phyloP scores from a whole-genome alignment of 2,797 vertebrate species.

The Gymnoscopelus microlampas region DNA sequence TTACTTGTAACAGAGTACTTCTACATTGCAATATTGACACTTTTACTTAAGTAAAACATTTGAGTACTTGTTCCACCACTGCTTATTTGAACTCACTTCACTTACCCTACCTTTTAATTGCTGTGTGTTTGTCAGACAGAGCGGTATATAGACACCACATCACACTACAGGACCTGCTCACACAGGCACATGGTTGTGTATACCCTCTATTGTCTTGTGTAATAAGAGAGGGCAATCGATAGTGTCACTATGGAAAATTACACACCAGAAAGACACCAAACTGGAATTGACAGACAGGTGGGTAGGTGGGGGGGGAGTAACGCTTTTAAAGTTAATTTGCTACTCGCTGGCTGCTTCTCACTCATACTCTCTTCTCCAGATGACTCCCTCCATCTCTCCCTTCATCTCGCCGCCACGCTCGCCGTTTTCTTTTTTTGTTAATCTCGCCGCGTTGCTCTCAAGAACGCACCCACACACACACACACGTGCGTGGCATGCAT shows the following conservation, averaged over 20 bases:
- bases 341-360: constrained; percentile 60
- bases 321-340: constrained; percentile 78
- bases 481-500: too few species aligned
- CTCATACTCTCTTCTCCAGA: constrained; percentile 68
- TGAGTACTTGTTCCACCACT: too few species aligned
- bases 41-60: too few species aligned
- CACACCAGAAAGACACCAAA: constrained; percentile 70
- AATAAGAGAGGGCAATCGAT: constrained; percentile 74
- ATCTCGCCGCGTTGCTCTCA: neutral
- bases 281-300: constrained; percentile 78
- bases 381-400: constrained; percentile 40
- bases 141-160: constrained; percentile 41
- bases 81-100: too few species aligned
- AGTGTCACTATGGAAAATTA: constrained; percentile 65
- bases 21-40: too few species aligned
- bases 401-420: constrained; percentile 34
- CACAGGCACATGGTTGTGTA: constrained; percentile 49
- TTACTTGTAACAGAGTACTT: too few species aligned
- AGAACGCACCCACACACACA: neutral
- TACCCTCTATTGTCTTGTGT: constrained; percentile 62
- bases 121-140: neutral
- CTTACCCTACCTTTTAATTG: too few species aligned
- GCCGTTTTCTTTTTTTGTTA: constrained; percentile 10
- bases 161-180: constrained; percentile 36
- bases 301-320: constrained; percentile 75